phyloP scores from a whole-genome alignment of 2,113 vertebrate genomes.

The Brachyhypopomus occidentalis region DNA sequence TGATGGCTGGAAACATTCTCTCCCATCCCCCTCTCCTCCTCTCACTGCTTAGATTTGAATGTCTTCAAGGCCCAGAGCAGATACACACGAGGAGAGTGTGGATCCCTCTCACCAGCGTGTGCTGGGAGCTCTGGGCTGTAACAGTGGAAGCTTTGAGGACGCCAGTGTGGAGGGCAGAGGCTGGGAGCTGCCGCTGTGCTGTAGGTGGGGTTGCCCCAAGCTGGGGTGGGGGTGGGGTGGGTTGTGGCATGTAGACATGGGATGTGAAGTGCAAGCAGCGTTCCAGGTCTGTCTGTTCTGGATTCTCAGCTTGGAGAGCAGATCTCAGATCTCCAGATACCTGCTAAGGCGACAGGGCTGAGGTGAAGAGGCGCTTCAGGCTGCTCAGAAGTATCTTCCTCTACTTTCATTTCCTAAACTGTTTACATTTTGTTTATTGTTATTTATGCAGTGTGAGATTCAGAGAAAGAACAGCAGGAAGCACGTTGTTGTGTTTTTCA shows the following conservation, averaged over 20 bases:
- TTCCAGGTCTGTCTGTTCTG: not conserved
- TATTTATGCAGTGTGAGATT: too few species aligned
- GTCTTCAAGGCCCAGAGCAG: too few species aligned
- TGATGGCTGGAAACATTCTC: too few species aligned
- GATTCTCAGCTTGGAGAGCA: not conserved
- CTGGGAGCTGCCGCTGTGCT: constrained; percentile 52
- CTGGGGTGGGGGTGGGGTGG: not conserved
- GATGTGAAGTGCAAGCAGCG: constrained; percentile 50
- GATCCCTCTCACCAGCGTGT: not conserved
- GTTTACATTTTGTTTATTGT: too few species aligned
- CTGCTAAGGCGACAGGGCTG: not conserved
- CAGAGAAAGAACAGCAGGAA: too few species aligned
- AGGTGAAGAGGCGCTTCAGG: constrained; percentile 20
- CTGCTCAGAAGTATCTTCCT: not conserved
- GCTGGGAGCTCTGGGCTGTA: not conserved
- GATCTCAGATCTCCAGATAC: not conserved
- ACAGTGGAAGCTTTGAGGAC: constrained; percentile 46
- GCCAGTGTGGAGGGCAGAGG: not conserved
- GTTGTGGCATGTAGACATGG: constrained; percentile 27
- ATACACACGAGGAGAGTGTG: too few species aligned
- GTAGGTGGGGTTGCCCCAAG: not conserved
- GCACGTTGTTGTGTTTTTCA: not conserved
- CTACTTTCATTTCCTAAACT: not conserved
- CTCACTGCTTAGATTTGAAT: too few species aligned
- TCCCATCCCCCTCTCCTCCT: too few species aligned